Percentiles rank a stretch among this genome's conserved stretches.
Evolutionary conservation across 2,888 invertebrate genomes (phyloP).

Genomic region (Watsonalla cultraria): DNA sequence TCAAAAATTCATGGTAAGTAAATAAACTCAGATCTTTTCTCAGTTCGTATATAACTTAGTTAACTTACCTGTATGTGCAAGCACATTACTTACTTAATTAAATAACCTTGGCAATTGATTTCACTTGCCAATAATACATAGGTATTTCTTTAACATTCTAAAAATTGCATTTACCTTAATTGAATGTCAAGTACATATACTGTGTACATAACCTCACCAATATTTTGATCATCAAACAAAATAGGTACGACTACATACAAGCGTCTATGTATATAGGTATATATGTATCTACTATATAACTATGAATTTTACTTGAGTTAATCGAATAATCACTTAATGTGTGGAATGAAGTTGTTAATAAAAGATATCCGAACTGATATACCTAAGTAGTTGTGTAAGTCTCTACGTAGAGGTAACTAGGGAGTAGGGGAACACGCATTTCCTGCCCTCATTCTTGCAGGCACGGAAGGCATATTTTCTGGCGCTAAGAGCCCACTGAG

Average conservation of each 20-base stretch:
- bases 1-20: conserved; percentile 80
- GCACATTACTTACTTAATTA: not conserved
- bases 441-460: conserved; percentile 22
- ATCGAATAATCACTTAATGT: too few relatives aligned
- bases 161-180: too few relatives aligned
- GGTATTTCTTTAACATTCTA: too few relatives aligned
- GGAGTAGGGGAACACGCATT: conserved; percentile 7
- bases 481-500: not conserved
- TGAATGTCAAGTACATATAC: too few relatives aligned
- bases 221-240: not conserved
- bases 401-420: not conserved
- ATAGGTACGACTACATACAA: not conserved
- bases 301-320: too few relatives aligned
- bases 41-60: not conserved
- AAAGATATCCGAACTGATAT: too few relatives aligned
- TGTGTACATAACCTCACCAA: not conserved
- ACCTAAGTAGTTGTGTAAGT: too few relatives aligned
- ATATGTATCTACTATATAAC: too few relatives aligned
- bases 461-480: not conserved
- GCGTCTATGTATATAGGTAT: too few relatives aligned
- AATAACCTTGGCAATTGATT: conserved; percentile 14
- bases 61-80: not conserved
- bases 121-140: conserved; percentile 12
- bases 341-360: too few relatives aligned
- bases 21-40: not conserved